phyloP scores from a whole-genome alignment of 2,113 vertebrate species.

The Pollimyrus isidori region DNA sequence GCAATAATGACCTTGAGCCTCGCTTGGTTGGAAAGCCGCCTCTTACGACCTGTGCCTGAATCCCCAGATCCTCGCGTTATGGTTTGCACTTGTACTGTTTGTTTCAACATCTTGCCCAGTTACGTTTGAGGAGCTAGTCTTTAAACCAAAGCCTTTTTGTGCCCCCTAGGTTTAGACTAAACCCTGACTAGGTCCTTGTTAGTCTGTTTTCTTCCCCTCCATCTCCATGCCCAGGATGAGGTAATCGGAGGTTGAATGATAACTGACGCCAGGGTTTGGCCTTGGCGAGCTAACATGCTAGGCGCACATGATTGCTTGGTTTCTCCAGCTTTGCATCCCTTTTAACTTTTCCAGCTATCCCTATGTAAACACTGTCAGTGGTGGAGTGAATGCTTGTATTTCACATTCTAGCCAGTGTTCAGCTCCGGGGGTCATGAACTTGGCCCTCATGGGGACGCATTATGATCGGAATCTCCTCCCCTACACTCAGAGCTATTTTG shows the following conservation, averaged over 20 bases:
- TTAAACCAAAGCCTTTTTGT: background rate
- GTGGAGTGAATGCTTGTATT: background rate
- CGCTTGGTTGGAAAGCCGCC: conserved; percentile 19
- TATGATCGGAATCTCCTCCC: background rate
- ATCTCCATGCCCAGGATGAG: background rate
- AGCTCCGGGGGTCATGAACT: background rate
- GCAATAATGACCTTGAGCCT: conserved; percentile 17
- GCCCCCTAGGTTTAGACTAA: conserved; percentile 12
- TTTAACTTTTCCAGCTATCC: background rate
- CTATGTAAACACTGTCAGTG: background rate
- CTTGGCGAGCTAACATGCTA: background rate
- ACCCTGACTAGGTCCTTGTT: background rate
- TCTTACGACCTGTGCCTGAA: conserved; percentile 43
- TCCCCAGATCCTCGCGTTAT: conserved; percentile 17
- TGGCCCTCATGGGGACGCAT: background rate
- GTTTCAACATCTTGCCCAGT: background rate
- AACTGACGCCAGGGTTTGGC: background rate
- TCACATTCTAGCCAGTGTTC: background rate
- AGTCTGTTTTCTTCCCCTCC: background rate
- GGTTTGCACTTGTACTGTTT: conserved; percentile 6
- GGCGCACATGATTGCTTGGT: background rate
- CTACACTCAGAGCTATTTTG: conserved; percentile 14
- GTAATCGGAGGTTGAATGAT: background rate
- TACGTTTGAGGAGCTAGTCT: background rate
- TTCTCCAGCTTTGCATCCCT: background rate